Evolutionary conservation across 2,797 vertebrate genomes (phyloP), one percentile per base, ranked within the genome.

Genomic region (Bradypodion pumilum): DNA sequence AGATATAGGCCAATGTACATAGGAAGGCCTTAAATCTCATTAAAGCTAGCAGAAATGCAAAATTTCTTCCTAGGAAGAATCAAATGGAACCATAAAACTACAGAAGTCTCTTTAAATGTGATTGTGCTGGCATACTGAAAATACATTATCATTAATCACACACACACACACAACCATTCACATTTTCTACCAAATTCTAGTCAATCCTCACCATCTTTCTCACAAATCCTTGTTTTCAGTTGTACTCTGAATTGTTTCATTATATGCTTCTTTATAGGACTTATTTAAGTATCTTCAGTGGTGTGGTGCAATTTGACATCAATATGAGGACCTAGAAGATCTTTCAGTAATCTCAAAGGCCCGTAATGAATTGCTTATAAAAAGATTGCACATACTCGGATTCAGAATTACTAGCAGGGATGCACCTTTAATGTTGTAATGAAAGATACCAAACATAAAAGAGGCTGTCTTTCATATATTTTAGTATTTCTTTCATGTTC

Each of bases 21-120:
- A 25, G 63, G 69, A 81, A 85, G 78, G 44, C 72, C 73, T 86
- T 89, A 88, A 87, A 88, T 80, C 86, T 89, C 86, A 42, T 35
- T 32, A 32, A 75, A 75, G 46, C 21, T 2, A 1, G 65, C 6
- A 19, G 12, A 65, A 89, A 78, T 29, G 63, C 80, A 89, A 63
- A n/a, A 78, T 68, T 49, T 90, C 66, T 5, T 0, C 69, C 15
- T 0, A 32, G 44, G 29, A 29, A 27, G n/a, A 16, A 74, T 65
- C 7, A 56, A 69, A 0, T 1, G 19, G 65, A 68, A 25, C 12
- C 46, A 75, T 12, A 25, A 0, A 32, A 7, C 1, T 15, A 2
- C 0, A n/a, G 75, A 12, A 76, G 29, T 72, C 56, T 25, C n/a
- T 66, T 49, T 65, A 74, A 90, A 49, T 6, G 60, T 23, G 75